phyloP scores from a whole-genome alignment of 2,797 vertebrate species.

The Xyrichtys novacula region DNA sequence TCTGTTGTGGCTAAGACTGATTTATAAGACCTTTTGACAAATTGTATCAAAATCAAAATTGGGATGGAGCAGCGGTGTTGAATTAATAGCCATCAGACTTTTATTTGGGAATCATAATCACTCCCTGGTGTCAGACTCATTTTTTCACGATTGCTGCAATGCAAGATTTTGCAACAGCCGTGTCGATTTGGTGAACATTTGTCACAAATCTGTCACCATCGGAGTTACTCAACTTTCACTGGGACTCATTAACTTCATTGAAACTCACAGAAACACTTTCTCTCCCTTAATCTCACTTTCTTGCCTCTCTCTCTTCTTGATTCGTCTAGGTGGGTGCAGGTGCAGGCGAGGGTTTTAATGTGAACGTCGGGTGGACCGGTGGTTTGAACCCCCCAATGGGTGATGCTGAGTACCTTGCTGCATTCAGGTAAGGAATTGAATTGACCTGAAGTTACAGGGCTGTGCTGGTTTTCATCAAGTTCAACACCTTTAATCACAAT shows the following conservation, averaged over 20 bases:
- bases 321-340: conserved; percentile 83
- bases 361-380: conserved; percentile 93
- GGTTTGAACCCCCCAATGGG: conserved; percentile 92
- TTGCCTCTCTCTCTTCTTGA: conserved; percentile 12
- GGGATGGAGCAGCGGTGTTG: conserved; percentile 66
- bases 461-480: neutral
- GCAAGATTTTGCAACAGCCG: conserved; percentile 61
- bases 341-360: conserved; percentile 89
- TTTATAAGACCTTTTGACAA: conserved; percentile 75
- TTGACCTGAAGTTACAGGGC: neutral
- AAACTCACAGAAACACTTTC: conserved; percentile 24
- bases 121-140: conserved; percentile 70
- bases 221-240: conserved; percentile 58
- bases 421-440: conserved; percentile 88
- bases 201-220: conserved; percentile 60
- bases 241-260: conserved; percentile 49
- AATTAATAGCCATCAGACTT: conserved; percentile 78
- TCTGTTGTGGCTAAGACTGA: conserved; percentile 67
- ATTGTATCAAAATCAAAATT: conserved; percentile 76
- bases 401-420: conserved; percentile 94
- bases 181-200: conserved; percentile 58
- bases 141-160: conserved; percentile 56
- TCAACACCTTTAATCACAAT: neutral
- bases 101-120: conserved; percentile 77
- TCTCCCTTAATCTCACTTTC: conserved; percentile 15